phyloP scores from a whole-genome alignment of 2,797 vertebrate species.

The Lacerta viridis region DNA sequence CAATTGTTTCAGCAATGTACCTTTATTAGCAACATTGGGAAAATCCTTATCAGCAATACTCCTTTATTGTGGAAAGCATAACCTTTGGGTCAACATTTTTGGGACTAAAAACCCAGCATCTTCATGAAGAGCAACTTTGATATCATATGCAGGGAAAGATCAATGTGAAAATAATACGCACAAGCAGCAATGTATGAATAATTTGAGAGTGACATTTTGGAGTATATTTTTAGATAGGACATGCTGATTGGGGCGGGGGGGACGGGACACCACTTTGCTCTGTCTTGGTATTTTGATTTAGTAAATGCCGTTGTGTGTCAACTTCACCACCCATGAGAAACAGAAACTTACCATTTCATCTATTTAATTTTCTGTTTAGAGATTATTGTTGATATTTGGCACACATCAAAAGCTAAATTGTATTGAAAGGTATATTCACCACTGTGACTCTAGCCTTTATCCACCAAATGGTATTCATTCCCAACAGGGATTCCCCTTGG shows the following conservation, averaged over 20 bases:
- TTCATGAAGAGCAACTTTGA: not conserved
- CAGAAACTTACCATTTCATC: not conserved
- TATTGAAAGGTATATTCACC: not conserved
- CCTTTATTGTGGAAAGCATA: not conserved
- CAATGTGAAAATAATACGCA: not conserved
- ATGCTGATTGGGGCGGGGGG: not conserved
- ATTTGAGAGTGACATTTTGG: constrained; percentile 25
- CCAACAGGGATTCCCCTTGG: not conserved
- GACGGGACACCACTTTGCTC: not conserved
- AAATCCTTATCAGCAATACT: not conserved
- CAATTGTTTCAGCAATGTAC: not conserved
- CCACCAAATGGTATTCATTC: not conserved
- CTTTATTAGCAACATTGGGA: not conserved
- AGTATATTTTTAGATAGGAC: constrained; percentile 26
- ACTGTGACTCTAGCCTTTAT: too few relatives aligned
- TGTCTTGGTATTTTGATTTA: constrained; percentile 30
- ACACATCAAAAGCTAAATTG: not conserved
- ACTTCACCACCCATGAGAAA: not conserved
- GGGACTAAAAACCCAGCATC: not conserved
- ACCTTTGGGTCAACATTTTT: not conserved
- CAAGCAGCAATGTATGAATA: constrained; percentile 6
- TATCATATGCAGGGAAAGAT: not conserved
- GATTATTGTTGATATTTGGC: not conserved
- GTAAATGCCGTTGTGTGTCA: constrained; percentile 38
- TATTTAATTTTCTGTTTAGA: not conserved